These are phyloP conservation scores for Crenuchus spilurus DNA, from an alignment of 2,797 vertebrate species.

Conservation along the genomic window DNA sequence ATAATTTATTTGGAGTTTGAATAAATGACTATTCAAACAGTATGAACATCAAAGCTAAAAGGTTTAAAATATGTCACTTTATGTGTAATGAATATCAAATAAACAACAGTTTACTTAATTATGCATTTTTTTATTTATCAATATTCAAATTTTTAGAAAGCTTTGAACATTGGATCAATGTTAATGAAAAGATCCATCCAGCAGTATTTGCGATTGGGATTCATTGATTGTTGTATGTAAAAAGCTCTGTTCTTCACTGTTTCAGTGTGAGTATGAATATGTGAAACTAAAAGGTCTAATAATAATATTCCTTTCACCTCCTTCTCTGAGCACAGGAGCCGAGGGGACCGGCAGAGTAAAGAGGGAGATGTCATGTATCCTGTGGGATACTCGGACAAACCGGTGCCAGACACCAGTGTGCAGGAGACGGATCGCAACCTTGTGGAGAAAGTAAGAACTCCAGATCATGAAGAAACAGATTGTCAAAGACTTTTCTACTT, in stretches of 20 bases:
- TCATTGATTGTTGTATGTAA: background rate
- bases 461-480: background rate
- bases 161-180: no score
- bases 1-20: no score
- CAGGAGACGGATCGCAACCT: slow-evolving; percentile 96
- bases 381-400: slow-evolving; percentile 92
- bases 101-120: no score
- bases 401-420: slow-evolving; percentile 92
- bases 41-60: no score
- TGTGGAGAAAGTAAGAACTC: slow-evolving; percentile 89
- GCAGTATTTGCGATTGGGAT: no score
- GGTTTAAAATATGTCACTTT: no score
- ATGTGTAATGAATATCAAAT: no score
- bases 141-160: no score
- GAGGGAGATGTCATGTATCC: slow-evolving; percentile 90
- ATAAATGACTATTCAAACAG: no score
- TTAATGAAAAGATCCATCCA: no score
- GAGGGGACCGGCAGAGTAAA: slow-evolving; percentile 77
- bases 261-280: background rate
- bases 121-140: no score
- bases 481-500: no score
- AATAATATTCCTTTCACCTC: background rate
- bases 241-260: background rate
- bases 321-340: slow-evolving; percentile 65
- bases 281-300: background rate